A percentile compares a stretch with the other conserved stretches of the same genome.
These are phyloP conservation scores for Prosopocoilus inquinatus DNA, from an alignment of 2,888 invertebrate genomes.

Conservation along the genomic window DNA sequence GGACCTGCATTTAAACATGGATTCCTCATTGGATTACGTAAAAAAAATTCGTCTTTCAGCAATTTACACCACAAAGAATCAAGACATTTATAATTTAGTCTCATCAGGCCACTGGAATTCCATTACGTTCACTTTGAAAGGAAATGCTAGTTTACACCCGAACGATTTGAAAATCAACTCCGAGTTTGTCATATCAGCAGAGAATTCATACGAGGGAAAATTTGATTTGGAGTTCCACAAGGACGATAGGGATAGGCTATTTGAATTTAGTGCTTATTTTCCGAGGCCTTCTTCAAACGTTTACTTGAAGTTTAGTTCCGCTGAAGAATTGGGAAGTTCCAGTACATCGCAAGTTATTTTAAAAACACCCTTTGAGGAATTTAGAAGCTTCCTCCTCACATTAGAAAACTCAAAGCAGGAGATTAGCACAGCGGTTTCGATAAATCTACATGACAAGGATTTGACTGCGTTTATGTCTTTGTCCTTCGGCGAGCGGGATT, in stretches of 20 bases:
- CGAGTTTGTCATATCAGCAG: constrained; percentile 8
- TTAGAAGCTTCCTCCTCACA: constrained; percentile 2
- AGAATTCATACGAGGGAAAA: constrained; percentile 14
- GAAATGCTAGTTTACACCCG: constrained; percentile 1
- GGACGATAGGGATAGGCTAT: too few species aligned
- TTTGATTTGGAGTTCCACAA: constrained; percentile 12
- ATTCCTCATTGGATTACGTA: constrained; percentile 12
- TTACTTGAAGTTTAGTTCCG: constrained; percentile 10
- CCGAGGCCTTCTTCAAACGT: constrained; percentile 9
- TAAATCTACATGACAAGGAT: neutral
- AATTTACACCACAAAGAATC: constrained; percentile 14
- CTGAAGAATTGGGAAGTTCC: neutral
- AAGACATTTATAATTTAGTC: constrained; percentile 15
- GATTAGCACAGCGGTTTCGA: neutral
- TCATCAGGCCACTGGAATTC: constrained; percentile 22
- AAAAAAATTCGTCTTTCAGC: constrained; percentile 19
- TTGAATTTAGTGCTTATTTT: constrained; percentile 19
- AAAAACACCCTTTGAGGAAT: constrained; percentile 18
- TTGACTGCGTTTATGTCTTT: neutral
- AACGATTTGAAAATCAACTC: constrained; percentile 5
- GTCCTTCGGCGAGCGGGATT: neutral
- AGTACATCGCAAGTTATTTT: constrained; percentile 1
- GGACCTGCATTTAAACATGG: constrained; percentile 8
- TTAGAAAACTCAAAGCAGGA: neutral
- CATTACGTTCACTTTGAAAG: constrained; percentile 10